Conservation (phyloP, 1,140 invertebrate genomes). For the Zaprionus camerounensis region DNA sequence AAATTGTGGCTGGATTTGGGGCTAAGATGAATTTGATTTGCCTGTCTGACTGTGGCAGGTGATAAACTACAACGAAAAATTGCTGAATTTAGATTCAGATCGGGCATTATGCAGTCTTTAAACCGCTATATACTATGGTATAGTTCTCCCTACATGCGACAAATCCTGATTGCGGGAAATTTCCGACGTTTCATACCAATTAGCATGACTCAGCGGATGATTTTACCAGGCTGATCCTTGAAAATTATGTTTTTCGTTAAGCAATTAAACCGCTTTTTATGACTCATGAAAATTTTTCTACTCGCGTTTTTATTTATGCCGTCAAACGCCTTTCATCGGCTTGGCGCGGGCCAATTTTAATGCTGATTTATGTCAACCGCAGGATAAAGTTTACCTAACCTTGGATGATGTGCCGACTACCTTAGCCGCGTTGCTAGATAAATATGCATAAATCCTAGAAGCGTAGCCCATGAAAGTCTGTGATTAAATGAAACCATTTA, state of each 20-base stretch:
- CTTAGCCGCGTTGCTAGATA: conserved; percentile 47
- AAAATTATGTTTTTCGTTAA: conserved; percentile 18
- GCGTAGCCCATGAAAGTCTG: conserved; percentile 69
- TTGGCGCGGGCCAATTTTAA: conserved; percentile 39
- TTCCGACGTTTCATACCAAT: conserved; percentile 22
- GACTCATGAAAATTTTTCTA: conserved; percentile 26
- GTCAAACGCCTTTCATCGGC: conserved; percentile 61
- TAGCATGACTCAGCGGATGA: conserved; percentile 23
- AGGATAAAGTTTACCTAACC: conserved; percentile 71
- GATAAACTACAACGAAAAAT: conserved; percentile 1
- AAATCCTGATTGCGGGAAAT: background rate
- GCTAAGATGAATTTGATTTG: conserved; percentile 29
- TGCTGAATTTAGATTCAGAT: background rate
- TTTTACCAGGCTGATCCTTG: conserved; percentile 15
- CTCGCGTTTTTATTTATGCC: conserved; percentile 1
- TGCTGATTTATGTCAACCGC: conserved; percentile 77
- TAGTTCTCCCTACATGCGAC: too few species aligned
- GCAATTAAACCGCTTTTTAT: conserved; percentile 34
- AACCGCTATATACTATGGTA: background rate
- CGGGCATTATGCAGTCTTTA: background rate
- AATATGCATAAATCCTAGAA: conserved; percentile 64
- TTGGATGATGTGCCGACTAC: conserved; percentile 52
- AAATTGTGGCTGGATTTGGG: conserved; percentile 33
- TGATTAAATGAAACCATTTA: conserved; percentile 82
- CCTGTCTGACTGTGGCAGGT: conserved; percentile 18